Evolutionary conservation across 2,888 invertebrate genomes (phyloP), one percentile per base, ranked within the genome.

Genomic region (Pseudococcus longispinus): DNA sequence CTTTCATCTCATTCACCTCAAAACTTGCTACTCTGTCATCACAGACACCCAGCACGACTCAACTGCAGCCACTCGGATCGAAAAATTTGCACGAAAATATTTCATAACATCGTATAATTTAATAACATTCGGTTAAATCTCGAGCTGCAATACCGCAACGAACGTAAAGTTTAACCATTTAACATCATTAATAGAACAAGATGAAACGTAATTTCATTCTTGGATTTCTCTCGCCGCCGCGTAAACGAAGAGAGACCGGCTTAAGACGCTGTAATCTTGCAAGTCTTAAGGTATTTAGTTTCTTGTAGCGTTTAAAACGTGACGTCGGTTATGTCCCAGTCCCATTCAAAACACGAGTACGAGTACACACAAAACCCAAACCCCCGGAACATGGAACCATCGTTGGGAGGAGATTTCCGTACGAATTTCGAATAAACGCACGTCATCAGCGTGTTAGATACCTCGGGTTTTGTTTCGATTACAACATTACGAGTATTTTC

Each of bases 151-250:
- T 29, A 70, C 70, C 70, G 70, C 70, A 70, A 70, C 70, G 29
- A 70, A 70, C 70, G 70, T 29, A 70, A 70, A 70, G 70, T 70
- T 70, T 70, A 70, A 70, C 70, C 32, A 70, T 70, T 70, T 70
- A 70, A 29, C 70, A 70, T 70, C 70, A 70, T 70, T 70, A 70
- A 70, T 70, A 70, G 70, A 70, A 70, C 70, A 70, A 70, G 70
- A 70, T 70, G 70, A 70, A 70, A 70, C 32, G 70, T 70, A 70
- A 70, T 70, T 70, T 70, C 29, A 70, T 70, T 70, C 70, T 70
- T 70, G 70, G 70, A 70, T 70, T 70, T 70, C 70, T 70, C 70
- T 15, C 70, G 15, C 37, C 37, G 15, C 37, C 37, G 15, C 32
- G 70, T 70, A 70, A 70, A 70, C 70, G 70, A 23, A 60, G 65